Evolutionary conservation across 1,140 invertebrate genomes (phyloP).

Genomic region (Nymphalis io): DNA sequence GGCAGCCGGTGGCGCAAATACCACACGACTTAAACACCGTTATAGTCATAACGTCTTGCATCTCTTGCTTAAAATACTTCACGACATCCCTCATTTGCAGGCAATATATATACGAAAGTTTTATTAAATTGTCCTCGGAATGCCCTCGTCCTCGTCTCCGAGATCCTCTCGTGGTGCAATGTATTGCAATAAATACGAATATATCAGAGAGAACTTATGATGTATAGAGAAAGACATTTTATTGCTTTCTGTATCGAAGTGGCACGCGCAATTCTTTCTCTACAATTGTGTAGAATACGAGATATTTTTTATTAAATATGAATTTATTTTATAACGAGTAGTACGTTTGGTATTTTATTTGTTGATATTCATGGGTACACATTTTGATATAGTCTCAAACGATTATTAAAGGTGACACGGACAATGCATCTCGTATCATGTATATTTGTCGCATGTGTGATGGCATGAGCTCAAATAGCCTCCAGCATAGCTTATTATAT

Average conservation of each 20-base stretch:
- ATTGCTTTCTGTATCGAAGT: conserved; percentile 4
- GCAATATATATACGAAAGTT: neutral
- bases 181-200: conserved; percentile 3
- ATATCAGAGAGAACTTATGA: neutral
- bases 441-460: neutral
- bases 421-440: neutral
- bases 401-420: conserved; percentile 1
- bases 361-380: neutral
- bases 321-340: no score
- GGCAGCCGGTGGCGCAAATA: conserved; percentile 1
- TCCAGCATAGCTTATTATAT: conserved; percentile 12
- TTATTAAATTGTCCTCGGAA: neutral
- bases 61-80: neutral
- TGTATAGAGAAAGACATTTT: neutral
- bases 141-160: neutral
- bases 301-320: no score
- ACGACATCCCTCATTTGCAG: neutral
- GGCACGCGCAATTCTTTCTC: neutral
- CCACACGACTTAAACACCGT: neutral
- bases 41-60: neutral
- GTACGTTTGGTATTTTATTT: neutral
- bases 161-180: neutral
- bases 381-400: neutral
- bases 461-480: conserved; percentile 1
- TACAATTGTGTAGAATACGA: neutral